Evolutionary conservation across 2,113 vertebrate species (phyloP).

Genomic region (Pundamilia nyererei): DNA sequence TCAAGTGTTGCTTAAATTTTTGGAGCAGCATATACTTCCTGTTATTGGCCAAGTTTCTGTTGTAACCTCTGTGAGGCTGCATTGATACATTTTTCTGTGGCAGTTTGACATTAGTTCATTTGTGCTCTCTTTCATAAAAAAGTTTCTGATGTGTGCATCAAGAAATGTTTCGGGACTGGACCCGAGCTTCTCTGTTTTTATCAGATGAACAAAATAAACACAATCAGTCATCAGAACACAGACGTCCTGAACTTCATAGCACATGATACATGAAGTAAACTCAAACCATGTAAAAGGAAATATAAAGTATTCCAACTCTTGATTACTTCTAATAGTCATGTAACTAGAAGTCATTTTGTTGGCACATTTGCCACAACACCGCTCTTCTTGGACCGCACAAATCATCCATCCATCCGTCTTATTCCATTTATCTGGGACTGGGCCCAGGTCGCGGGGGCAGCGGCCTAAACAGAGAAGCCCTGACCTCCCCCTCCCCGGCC

Average conservation of each 20-base stretch:
- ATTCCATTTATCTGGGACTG: not conserved
- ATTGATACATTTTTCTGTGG: not conserved
- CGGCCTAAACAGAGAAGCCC: not conserved
- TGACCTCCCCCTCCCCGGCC: not conserved
- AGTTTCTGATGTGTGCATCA: rapidly evolving
- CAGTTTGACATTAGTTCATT: not conserved
- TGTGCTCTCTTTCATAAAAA: not conserved
- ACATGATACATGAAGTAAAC: rapidly evolving
- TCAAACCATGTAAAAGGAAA: not conserved
- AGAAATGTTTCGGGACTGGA: not conserved
- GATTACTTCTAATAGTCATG: not conserved
- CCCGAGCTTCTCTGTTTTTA: not conserved
- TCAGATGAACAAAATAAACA: not conserved
- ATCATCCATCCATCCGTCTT: not conserved
- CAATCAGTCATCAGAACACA: not conserved
- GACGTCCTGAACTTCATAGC: not conserved
- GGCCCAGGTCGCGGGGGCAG: rapidly evolving
- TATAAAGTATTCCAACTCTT: not conserved
- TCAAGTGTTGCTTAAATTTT: not conserved
- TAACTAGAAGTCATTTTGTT: not conserved
- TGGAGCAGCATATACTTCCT: not conserved
- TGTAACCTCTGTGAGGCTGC: not conserved
- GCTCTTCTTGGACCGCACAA: not conserved
- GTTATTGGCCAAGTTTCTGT: not conserved
- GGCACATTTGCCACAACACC: not conserved